phyloP scores from a whole-genome alignment of 2,797 vertebrate genomes.

The Poecile montanus region DNA sequence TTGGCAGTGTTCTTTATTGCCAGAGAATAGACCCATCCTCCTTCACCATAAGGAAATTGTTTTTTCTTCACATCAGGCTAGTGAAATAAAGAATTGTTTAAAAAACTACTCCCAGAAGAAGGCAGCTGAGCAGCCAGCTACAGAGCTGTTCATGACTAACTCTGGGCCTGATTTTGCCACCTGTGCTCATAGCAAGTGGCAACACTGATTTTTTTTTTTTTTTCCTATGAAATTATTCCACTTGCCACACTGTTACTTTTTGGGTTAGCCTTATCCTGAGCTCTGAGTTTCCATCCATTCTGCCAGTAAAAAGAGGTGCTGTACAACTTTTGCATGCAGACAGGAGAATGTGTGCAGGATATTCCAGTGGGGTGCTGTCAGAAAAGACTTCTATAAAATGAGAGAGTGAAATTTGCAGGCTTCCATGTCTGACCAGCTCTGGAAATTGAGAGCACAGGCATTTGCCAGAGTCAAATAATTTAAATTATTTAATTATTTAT shows the following conservation, averaged over 20 bases:
- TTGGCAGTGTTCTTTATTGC: not conserved
- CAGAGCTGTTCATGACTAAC: not conserved
- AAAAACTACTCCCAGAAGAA: not conserved
- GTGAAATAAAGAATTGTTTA: not conserved
- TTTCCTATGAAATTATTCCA: not conserved
- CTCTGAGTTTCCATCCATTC: not conserved
- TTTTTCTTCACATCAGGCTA: not conserved
- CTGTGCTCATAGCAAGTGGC: not conserved
- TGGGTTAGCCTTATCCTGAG: not conserved
- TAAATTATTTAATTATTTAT: not conserved
- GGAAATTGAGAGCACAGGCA: not conserved
- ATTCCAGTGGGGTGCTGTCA: not conserved
- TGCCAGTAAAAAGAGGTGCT: not conserved
- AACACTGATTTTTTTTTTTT: not conserved
- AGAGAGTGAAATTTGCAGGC: not conserved
- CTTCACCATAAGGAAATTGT: not conserved
- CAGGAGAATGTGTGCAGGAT: not conserved
- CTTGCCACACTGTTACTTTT: not conserved
- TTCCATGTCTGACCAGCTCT: not conserved
- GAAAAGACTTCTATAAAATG: not conserved
- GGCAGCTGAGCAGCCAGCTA: not conserved
- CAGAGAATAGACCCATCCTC: not conserved
- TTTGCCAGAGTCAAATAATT: not conserved
- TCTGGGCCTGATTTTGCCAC: not conserved
- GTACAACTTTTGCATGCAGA: not conserved